Conservation (phyloP, 2,797 vertebrate genomes). For the Diceros bicornis region DNA sequence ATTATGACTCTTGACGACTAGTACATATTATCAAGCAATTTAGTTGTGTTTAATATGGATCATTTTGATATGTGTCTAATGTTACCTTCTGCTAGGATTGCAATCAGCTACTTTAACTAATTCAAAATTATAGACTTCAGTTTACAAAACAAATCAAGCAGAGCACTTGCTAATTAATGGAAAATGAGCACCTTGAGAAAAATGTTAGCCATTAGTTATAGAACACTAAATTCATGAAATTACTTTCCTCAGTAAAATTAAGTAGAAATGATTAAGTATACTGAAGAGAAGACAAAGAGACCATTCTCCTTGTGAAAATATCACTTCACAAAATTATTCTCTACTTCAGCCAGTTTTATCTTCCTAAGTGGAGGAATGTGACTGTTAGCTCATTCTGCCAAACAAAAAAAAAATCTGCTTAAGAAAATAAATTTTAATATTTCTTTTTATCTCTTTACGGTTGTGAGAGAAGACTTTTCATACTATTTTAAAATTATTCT, state of each 20-base stretch:
- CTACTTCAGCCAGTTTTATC: neutral
- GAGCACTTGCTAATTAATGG: conserved; percentile 6
- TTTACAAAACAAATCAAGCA: conserved; percentile 47
- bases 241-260: conserved; percentile 53
- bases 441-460: neutral
- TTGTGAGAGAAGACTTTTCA: neutral
- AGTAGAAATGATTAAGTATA: conserved; percentile 14
- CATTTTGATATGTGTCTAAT: neutral
- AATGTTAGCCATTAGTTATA: conserved; percentile 26
- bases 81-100: neutral
- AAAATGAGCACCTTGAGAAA: conserved; percentile 65
- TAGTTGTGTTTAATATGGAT: neutral
- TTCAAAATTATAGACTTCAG: conserved; percentile 46
- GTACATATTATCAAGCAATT: neutral
- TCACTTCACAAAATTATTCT: neutral
- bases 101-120: conserved; percentile 53
- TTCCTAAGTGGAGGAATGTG: neutral
- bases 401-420: neutral
- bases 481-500: neutral
- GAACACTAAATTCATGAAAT: conserved; percentile 31
- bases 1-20: neutral
- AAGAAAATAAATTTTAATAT: neutral
- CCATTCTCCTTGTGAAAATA: neutral
- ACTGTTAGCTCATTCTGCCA: neutral
- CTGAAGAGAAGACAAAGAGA: conserved; percentile 4